These are phyloP conservation scores for Pemphigus obesinymphae DNA, from an alignment of 1,140 invertebrate species.

Conservation along the genomic window DNA sequence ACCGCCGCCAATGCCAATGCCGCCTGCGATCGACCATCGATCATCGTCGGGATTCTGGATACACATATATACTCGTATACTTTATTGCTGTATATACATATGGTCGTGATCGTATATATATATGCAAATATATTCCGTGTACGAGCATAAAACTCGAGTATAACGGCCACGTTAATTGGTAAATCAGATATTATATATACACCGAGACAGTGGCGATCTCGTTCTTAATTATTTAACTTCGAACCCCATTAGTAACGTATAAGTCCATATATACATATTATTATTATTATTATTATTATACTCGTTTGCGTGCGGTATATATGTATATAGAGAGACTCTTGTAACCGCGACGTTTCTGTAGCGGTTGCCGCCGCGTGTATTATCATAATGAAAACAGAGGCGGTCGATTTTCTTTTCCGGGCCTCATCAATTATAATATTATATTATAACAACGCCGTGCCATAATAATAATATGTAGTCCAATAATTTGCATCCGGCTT, in stretches of 20 bases:
- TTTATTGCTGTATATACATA: neutral
- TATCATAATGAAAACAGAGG: conserved; percentile 5
- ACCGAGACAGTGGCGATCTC: neutral
- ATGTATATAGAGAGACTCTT: neutral
- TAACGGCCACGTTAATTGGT: conserved; percentile 7
- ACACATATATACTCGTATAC: neutral
- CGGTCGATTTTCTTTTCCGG: neutral
- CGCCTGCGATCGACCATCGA: neutral
- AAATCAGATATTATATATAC: neutral
- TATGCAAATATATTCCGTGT: conserved; percentile 6
- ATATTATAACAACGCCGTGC: neutral
- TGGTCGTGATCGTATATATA: neutral
- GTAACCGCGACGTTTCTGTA: neutral
- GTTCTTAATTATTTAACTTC: conserved; percentile 22
- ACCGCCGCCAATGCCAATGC: neutral
- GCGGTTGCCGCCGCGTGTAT: neutral
- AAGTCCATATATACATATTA: neutral
- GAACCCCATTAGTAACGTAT: neutral
- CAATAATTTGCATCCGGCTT: neutral
- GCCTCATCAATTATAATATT: conserved; percentile 5
- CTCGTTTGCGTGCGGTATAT: neutral
- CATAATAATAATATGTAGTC: neutral
- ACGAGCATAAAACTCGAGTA: neutral
- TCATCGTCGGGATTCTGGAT: neutral
- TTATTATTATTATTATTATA: neutral